Conservation (phyloP, 1,140 invertebrate genomes). For the Aphelinus atriplicis region DNA sequence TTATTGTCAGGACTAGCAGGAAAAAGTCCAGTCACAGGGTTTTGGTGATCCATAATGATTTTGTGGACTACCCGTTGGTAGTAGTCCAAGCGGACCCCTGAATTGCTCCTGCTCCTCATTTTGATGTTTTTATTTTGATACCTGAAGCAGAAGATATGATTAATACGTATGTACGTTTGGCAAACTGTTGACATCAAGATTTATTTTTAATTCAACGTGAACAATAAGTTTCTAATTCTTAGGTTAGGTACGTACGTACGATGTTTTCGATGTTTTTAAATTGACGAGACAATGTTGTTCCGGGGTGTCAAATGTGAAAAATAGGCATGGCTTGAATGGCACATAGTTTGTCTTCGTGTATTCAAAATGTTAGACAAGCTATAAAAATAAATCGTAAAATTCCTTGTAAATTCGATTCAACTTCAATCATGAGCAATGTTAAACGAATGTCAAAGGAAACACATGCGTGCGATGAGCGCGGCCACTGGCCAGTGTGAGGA, state of each 20-base stretch:
- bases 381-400: too few relatives aligned
- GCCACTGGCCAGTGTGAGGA: too few relatives aligned
- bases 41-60: constrained; percentile 92
- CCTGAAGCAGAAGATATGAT: background rate
- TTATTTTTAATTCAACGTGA: constrained; percentile 1
- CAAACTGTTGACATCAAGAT: too few relatives aligned
- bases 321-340: background rate
- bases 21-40: constrained; percentile 94
- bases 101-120: constrained; percentile 94
- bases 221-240: background rate
- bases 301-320: background rate
- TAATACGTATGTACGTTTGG: too few relatives aligned
- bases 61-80: constrained; percentile 92
- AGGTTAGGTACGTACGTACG: constrained; percentile 28
- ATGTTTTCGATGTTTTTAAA: background rate
- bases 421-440: constrained; percentile 26
- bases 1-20: constrained; percentile 85
- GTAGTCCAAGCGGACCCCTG: constrained; percentile 93
- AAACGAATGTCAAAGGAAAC: constrained; percentile 39
- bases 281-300: background rate
- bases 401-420: too few relatives aligned
- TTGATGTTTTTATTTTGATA: constrained; percentile 46
- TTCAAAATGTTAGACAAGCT: too few relatives aligned
- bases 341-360: background rate
- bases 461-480: background rate